Evolutionary conservation across 2,113 vertebrate species (phyloP).

Genomic region (Onychostoma macrolepis): DNA sequence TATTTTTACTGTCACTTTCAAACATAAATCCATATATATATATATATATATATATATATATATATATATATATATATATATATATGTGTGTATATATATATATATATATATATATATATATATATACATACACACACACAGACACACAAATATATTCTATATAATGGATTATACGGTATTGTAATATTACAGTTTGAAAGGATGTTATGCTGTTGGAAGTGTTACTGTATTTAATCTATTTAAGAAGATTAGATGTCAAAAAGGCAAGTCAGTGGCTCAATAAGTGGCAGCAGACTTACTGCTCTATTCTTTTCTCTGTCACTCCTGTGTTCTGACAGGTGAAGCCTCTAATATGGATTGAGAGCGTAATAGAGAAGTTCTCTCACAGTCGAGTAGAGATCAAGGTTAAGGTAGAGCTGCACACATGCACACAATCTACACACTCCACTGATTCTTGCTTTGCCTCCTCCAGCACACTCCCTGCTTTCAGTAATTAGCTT

Average conservation of each 20-base stretch:
- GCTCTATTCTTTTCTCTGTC: conserved; percentile 13
- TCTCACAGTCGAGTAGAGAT: conserved; percentile 84
- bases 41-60: too few relatives aligned
- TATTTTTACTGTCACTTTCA: too few relatives aligned
- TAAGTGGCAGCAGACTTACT: conserved; percentile 19
- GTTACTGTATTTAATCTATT: neutral
- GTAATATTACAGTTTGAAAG: neutral
- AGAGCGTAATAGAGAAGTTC: conserved; percentile 82
- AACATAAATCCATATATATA: too few relatives aligned
- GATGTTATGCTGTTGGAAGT: neutral
- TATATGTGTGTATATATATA: too few relatives aligned
- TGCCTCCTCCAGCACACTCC: neutral
- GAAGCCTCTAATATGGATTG: conserved; percentile 84
- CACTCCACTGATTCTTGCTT: conserved; percentile 27
- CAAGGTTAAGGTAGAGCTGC: conserved; percentile 79
- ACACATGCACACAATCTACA: conserved; percentile 34
- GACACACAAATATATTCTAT: too few relatives aligned
- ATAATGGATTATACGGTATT: neutral
- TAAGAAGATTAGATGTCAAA: neutral
- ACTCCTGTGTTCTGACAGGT: conserved; percentile 68
- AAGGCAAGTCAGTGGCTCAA: neutral
- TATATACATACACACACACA: too few relatives aligned
- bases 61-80: too few relatives aligned
- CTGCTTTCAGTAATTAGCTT: conserved; percentile 31
- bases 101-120: too few relatives aligned